Evolutionary conservation across 1,140 invertebrate species (phyloP), one percentile per base, ranked within the genome.

Genomic region (Zaprionus tsacasi): DNA sequence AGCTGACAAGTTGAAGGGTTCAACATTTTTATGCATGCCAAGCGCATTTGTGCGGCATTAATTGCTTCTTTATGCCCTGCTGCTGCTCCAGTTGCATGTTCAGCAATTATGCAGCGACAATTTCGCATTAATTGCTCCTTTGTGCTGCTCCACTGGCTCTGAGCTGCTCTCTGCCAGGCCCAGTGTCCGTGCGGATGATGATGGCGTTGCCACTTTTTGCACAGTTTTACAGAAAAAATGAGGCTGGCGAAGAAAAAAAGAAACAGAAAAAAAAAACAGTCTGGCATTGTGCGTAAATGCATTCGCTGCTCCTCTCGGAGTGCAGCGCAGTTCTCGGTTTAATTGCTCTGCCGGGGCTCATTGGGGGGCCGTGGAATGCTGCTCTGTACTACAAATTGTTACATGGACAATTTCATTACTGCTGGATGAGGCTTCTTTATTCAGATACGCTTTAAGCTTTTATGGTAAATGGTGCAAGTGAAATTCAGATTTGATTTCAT

Each of bases 21-120:
- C 59, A 71, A 25, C 76, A 91, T 82, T 91, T 91, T 91, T 88
- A 88, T 91, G 89, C 89, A 91, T 91, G 81, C 83, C 81, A 91
- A 78, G 88, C 88, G 88, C 88, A 91, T 91, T 91, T 91, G 74
- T 81, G 70, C 50, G 70, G 38, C 81, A 83, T 81, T 91, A 91
- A 91, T 91, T 91, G 89, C 89, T 91, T 80, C 85, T 89, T 91
- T 89, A 86, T 89, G 64, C 72, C 73, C 89, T 77, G 90, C 89
- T 91, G 79, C 76, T 78, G 72, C 76, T 78, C 80, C 88, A 89
- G 66, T 69, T 52, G 76, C 59, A 54, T 58, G 66, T 35, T 61
- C 66, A 75, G 58, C 72, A 68, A 68, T 58, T 58, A 58, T 58
- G 55, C 65, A 68, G 68, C 68, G 30, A 60, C 64, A 66, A 66